These are phyloP conservation scores for Rhagologus leucostigma DNA, from an alignment of 2,113 vertebrate genomes.

Conservation along the genomic window DNA sequence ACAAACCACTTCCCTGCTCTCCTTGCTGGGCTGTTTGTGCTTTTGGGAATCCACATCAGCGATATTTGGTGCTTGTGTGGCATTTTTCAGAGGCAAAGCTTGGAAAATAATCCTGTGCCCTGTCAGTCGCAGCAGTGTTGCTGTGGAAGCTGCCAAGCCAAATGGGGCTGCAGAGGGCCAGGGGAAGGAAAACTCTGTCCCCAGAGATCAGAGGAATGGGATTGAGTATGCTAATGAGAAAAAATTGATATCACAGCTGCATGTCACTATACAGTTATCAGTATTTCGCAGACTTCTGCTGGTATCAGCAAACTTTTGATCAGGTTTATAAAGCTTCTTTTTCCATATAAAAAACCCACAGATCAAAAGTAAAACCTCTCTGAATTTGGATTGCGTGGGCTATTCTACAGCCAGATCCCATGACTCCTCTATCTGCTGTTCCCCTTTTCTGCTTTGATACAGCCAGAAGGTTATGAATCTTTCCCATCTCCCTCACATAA, in stretches of 20 bases:
- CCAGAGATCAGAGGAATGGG: not conserved
- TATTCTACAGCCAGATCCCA: not conserved
- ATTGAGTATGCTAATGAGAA: not conserved
- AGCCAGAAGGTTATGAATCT: not conserved
- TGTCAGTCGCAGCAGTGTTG: not conserved
- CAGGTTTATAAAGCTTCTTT: not conserved
- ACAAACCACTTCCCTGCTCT: not conserved
- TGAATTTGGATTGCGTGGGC: not conserved
- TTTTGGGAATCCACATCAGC: not conserved
- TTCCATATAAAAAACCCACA: not conserved
- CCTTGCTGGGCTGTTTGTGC: not conserved
- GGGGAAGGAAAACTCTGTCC: not conserved
- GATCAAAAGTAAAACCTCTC: not conserved
- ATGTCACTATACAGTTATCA: not conserved
- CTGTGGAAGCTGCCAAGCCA: not conserved
- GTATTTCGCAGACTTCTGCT: not conserved
- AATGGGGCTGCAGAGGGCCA: rapidly evolving
- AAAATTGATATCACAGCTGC: not conserved
- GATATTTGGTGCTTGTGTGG: not conserved
- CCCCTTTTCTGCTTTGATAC: not conserved
- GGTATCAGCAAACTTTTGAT: not conserved
- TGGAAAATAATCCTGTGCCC: not conserved
- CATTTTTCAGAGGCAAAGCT: not conserved
- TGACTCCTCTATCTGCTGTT: not conserved
- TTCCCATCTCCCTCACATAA: not conserved